Base-by-base conservation (phyloP, 2,888 invertebrate species). In the Glyphotaelius pellucidus region DNA sequence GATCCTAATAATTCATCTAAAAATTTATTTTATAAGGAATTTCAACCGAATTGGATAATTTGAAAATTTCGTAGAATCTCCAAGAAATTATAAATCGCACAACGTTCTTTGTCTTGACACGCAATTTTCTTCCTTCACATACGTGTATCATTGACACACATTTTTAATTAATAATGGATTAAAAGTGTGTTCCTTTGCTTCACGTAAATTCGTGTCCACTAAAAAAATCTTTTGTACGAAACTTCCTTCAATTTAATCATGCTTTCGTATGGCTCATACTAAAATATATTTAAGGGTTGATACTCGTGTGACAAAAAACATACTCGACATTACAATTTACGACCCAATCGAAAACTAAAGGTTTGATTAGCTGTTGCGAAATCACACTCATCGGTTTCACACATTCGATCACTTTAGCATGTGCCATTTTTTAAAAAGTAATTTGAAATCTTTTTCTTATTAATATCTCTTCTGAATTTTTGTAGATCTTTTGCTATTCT, bases 331-430 rank as follows among this genome's bases (percentile, higher is more conserved):
- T 67, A 67, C 7, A 67, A 25, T 9, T n/a, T 67, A 9, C 67
- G 67, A 67, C n/a, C 9, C 52, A 67, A 25, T n/a, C 25, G 9
- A 67, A 67, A 67, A n/a, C 67, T 25, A 67, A 67, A 9, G 25
- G 2, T 67, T 52, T 52, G 19, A 47, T 15, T 47, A 47, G 1
- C 47, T 15, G 47, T 47, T 19, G 67, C 67, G 67, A 67, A 25
- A 67, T 67, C 67, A 67, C 1, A 67, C 67, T 9, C 67, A 67
- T 67, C 25, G 67, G 25, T 67, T n/a, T 67, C 67, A n/a, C 9
- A 67, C 38, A 31, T 35, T 84, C 84, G n/a, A 84, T 84, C 84
- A 84, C 84, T 32, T 38, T 25, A 84, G 84, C 84, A 84, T 84
- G 84, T 87, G 25, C 52, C 42, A 87, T 87, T 87, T 67, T 67